phyloP scores from a whole-genome alignment of 2,113 vertebrate genomes.

The Todiramphus chloris region DNA sequence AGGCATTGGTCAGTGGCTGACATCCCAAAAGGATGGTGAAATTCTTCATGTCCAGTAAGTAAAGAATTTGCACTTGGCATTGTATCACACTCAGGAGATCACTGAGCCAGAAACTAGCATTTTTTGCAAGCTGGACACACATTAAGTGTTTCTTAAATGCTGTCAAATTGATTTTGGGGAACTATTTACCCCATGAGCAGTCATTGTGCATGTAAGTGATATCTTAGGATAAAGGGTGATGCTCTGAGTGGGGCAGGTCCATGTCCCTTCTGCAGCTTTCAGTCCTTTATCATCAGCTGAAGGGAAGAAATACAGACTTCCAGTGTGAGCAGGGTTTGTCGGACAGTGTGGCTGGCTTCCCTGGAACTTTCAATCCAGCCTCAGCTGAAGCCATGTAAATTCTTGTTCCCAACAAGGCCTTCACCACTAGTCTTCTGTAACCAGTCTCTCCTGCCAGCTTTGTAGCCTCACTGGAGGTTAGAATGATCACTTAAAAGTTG shows the following conservation, averaged over 20 bases:
- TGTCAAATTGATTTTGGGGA: not conserved
- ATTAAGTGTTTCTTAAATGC: not conserved
- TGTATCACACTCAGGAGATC: not conserved
- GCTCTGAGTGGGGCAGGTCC: not conserved
- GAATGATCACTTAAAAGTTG: not conserved
- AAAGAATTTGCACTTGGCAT: not conserved
- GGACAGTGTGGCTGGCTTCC: not conserved
- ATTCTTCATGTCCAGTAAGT: not conserved
- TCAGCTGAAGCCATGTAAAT: not conserved
- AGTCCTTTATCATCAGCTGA: not conserved
- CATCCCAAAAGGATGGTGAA: not conserved
- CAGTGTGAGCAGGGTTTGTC: not conserved
- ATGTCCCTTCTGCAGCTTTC: not conserved
- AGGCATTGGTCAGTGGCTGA: not conserved
- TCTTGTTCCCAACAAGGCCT: not conserved
- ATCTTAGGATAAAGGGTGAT: not conserved
- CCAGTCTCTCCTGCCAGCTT: not conserved
- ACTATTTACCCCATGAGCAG: not conserved
- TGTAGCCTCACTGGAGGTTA: not conserved
- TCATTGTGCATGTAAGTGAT: not conserved
- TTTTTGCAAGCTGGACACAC: not conserved
- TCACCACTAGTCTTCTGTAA: not conserved
- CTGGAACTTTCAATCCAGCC: not conserved
- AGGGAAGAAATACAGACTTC: not conserved
- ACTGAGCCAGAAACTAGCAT: not conserved